These are phyloP conservation scores for Marmota monax DNA, from an alignment of 2,113 vertebrate species.

Conservation along the genomic window DNA sequence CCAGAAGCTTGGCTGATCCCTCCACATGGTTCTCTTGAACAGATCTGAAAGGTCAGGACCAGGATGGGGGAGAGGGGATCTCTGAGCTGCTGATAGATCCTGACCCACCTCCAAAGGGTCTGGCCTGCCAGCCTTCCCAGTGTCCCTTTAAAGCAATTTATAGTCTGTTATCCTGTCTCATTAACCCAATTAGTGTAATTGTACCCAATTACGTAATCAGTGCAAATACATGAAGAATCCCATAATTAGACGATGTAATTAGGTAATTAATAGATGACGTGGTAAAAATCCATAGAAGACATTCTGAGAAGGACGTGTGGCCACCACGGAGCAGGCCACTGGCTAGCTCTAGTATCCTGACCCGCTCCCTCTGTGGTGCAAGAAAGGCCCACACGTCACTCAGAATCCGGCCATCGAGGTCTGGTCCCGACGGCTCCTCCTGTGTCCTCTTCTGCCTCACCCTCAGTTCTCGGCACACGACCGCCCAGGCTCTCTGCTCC, in stretches of 20 bases:
- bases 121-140: constrained; percentile 81
- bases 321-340: neutral
- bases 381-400: neutral
- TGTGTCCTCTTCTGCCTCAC: neutral
- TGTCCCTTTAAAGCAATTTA: constrained; percentile 89
- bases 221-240: constrained; percentile 90
- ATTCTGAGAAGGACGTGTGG: constrained; percentile 85
- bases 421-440: neutral
- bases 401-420: neutral
- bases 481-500: neutral
- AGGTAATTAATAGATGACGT: constrained; percentile 91
- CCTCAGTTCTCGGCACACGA: too few species aligned
- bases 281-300: constrained; percentile 88
- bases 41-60: neutral
- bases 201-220: constrained; percentile 89
- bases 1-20: neutral
- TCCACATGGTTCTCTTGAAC: neutral
- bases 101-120: constrained; percentile 80
- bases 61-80: neutral
- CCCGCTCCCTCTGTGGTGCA: neutral
- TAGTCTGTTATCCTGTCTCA: constrained; percentile 89
- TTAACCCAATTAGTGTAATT: constrained; percentile 92
- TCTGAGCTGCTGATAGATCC: neutral
- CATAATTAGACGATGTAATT: constrained; percentile 90
- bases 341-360: neutral